Evolutionary conservation across 2,888 invertebrate genomes (phyloP).

Genomic region (Chloroclysta siterata): DNA sequence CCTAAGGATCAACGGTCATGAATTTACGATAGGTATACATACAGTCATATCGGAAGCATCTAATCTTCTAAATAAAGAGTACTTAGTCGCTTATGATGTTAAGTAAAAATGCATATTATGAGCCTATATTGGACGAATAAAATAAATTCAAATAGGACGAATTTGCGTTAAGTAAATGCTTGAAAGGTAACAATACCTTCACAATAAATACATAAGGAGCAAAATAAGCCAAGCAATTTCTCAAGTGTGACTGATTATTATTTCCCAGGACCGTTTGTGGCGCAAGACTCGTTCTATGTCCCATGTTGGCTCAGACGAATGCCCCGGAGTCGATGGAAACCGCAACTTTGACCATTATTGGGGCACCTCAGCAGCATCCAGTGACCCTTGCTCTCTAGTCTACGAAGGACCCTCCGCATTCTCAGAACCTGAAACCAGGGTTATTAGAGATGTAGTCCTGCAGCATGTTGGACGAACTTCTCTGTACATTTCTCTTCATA

Average conservation of each 20-base stretch:
- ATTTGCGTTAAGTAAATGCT: too few relatives aligned
- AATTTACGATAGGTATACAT: neutral
- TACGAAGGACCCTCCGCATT: slow-evolving; percentile 87
- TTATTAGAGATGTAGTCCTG: slow-evolving; percentile 85
- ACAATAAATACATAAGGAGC: too few relatives aligned
- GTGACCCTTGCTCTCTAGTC: slow-evolving; percentile 85
- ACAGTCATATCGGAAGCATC: neutral
- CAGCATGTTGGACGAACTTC: slow-evolving; percentile 77
- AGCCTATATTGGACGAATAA: neutral
- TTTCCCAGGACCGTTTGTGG: slow-evolving; percentile 86
- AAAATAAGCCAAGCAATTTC: too few relatives aligned
- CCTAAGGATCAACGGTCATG: slow-evolving; percentile 3
- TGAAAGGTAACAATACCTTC: too few relatives aligned
- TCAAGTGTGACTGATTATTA: neutral
- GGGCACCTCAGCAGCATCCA: slow-evolving; percentile 82
- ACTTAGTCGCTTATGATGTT: too few relatives aligned
- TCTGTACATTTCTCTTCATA: slow-evolving; percentile 90
- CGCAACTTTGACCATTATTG: slow-evolving; percentile 91
- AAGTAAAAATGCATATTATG: too few relatives aligned
- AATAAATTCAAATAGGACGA: too few relatives aligned
- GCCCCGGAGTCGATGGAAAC: slow-evolving; percentile 91
- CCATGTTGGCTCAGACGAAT: slow-evolving; percentile 70
- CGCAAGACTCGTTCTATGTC: slow-evolving; percentile 87
- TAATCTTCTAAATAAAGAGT: neutral
- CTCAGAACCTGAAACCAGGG: slow-evolving; percentile 88